Evolutionary conservation across 2,113 vertebrate species (phyloP), one percentile per base, ranked within the genome.

Genomic region (Pongo pygmaeus): DNA sequence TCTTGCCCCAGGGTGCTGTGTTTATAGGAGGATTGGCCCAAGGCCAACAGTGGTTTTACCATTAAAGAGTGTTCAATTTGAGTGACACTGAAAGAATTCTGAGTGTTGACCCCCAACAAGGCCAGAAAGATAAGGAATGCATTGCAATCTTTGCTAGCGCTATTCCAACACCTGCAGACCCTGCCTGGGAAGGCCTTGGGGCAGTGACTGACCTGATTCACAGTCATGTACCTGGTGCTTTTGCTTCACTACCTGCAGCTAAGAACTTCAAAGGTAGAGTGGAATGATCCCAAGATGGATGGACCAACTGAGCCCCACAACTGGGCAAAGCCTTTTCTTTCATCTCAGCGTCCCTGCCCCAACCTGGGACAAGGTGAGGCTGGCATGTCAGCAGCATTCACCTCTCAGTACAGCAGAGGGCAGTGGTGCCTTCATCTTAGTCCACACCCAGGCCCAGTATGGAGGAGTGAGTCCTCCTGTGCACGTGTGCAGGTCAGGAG

Each of bases 401-500:
- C 67, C 67, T 74, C 59, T 86, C 52, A 43, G 77, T 59, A 90
- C 96, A 98, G 89, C 90, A 98, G 96, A 97, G 97, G 97, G 94
- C 96, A 98, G 95, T 95, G 92, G 95, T 50, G 43, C 46, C 57
- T 84, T 97, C 94, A 16, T 16, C 61, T 81, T 14, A 1, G 57
- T 81, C 75, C 95, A 94, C 69, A 64, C 91, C 85, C 89, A 80
- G n/a, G 55, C 35, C 59, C 46, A 35, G 35, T 30, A 72, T 32
- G n/a, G 59, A 94, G 43, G 46, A 77, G 55, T 0, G 6, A 25
- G 84, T 84, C 69, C 74, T 88, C 16, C 35, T 32, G 25, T 50
- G 67, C 74, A 22, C 48, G 17, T 48, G n/a, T 12, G 1, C 55
- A 75, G 38, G 48, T 55, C 78, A 46, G 55, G 52, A 92, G 75